Evolutionary conservation across 1,140 invertebrate genomes (phyloP).

Genomic region (Samia ricini): DNA sequence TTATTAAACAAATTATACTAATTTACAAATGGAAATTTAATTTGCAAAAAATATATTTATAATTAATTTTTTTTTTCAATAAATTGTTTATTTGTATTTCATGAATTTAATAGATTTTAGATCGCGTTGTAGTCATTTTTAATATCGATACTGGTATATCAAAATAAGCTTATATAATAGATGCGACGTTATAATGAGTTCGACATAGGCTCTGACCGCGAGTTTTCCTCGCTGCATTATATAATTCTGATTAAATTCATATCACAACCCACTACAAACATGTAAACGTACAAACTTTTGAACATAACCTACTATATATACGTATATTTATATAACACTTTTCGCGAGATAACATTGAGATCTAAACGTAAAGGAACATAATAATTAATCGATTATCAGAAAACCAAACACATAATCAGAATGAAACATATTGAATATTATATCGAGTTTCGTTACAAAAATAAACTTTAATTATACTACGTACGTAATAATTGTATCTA

Average conservation of each 20-base stretch:
- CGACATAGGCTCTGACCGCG: background rate
- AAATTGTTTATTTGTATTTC: too few species aligned
- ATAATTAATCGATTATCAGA: slow-evolving; percentile 14
- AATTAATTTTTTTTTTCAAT: too few species aligned
- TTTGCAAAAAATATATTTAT: too few species aligned
- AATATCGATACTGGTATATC: too few species aligned
- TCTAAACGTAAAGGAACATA: slow-evolving; percentile 64
- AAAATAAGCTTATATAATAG: too few species aligned
- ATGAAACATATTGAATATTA: slow-evolving; percentile 11
- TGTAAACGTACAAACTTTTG: slow-evolving; percentile 41
- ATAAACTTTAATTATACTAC: slow-evolving; percentile 10
- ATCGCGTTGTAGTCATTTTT: too few species aligned
- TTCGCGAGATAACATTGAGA: slow-evolving; percentile 58
- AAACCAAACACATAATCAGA: too few species aligned
- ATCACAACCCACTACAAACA: slow-evolving; percentile 68
- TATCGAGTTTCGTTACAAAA: slow-evolving; percentile 5
- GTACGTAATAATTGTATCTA: slow-evolving; percentile 33
- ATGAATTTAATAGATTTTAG: too few species aligned
- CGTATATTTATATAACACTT: slow-evolving; percentile 34
- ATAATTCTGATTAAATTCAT: slow-evolving; percentile 39
- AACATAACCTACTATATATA: slow-evolving; percentile 28
- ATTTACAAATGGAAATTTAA: too few species aligned
- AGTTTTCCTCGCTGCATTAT: background rate
- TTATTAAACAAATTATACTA: too few species aligned
- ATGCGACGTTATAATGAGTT: background rate